phyloP scores from a whole-genome alignment of 1,140 invertebrate species.

The Zaprionus ghesquierei region DNA sequence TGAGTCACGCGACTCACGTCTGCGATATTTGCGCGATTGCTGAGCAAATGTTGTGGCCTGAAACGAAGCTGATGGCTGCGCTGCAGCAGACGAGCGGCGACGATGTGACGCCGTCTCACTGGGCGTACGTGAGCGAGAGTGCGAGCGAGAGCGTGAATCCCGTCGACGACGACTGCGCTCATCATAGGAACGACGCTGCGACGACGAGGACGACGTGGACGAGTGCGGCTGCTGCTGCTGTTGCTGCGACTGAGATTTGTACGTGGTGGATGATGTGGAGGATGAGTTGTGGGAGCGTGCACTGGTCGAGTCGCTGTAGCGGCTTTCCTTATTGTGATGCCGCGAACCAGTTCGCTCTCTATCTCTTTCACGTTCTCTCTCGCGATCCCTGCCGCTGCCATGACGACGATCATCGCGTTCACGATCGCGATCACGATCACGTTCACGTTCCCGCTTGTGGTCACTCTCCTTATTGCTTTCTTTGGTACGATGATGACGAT shows the following conservation, averaged over 20 bases:
- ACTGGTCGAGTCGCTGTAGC: slow-evolving; percentile 23
- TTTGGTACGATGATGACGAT: slow-evolving; percentile 46
- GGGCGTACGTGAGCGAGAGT: slow-evolving; percentile 61
- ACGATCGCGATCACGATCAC: slow-evolving; percentile 27
- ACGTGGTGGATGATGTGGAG: slow-evolving; percentile 23
- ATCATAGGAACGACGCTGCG: slow-evolving; percentile 48
- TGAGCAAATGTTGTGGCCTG: neutral
- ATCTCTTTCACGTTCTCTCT: slow-evolving; percentile 26
- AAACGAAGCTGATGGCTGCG: neutral
- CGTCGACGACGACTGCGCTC: slow-evolving; percentile 51
- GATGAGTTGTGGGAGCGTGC: slow-evolving; percentile 47
- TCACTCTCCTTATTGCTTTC: slow-evolving; percentile 60
- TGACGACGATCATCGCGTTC: slow-evolving; percentile 27
- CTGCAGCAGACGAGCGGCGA: slow-evolving; percentile 14
- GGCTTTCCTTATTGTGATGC: slow-evolving; percentile 46
- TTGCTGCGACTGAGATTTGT: slow-evolving; percentile 39
- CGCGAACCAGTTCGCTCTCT: slow-evolving; percentile 24
- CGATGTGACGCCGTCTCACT: slow-evolving; percentile 33
- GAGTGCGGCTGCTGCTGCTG: slow-evolving; percentile 7
- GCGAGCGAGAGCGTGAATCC: slow-evolving; percentile 30
- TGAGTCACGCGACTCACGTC: slow-evolving; percentile 40
- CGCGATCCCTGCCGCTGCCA: slow-evolving; percentile 25
- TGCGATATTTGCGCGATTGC: slow-evolving; percentile 51
- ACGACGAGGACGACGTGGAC: slow-evolving; percentile 13
- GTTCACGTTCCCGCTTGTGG: slow-evolving; percentile 50